Conservation (phyloP, 2,888 invertebrate species). For the Watsonalla cultraria region DNA sequence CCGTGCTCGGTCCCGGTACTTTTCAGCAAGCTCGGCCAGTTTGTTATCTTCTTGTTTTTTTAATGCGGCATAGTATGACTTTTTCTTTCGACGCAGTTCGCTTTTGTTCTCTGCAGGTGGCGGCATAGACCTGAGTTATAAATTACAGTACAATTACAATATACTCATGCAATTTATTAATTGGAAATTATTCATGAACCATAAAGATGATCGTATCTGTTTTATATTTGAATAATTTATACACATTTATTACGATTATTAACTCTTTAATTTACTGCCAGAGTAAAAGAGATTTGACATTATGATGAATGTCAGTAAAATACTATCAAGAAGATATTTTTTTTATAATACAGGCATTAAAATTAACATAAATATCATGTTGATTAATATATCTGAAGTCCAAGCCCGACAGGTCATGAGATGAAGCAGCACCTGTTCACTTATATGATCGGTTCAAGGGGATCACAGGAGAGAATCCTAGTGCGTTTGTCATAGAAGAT, state of each 20-base stretch:
- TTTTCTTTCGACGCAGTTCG: slow-evolving; percentile 93
- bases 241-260: too few relatives aligned
- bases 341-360: too few relatives aligned
- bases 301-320: too few relatives aligned
- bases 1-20: slow-evolving; percentile 93
- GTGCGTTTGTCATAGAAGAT: slow-evolving; percentile 18
- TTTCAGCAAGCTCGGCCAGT: slow-evolving; percentile 94
- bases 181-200: not conserved
- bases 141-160: slow-evolving; percentile 5
- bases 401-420: too few relatives aligned
- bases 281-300: too few relatives aligned
- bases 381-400: too few relatives aligned
- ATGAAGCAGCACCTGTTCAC: too few relatives aligned
- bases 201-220: too few relatives aligned
- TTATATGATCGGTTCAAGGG: not conserved
- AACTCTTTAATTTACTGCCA: too few relatives aligned
- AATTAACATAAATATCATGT: too few relatives aligned
- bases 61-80: slow-evolving; percentile 95
- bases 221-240: too few relatives aligned
- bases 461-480: not conserved
- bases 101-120: slow-evolving; percentile 84
- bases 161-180: slow-evolving; percentile 3
- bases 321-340: too few relatives aligned
- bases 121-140: slow-evolving; percentile 55
- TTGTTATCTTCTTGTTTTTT: slow-evolving; percentile 97